phyloP scores from a whole-genome alignment of 2,888 invertebrate genomes.

The Andrena flavipes region DNA sequence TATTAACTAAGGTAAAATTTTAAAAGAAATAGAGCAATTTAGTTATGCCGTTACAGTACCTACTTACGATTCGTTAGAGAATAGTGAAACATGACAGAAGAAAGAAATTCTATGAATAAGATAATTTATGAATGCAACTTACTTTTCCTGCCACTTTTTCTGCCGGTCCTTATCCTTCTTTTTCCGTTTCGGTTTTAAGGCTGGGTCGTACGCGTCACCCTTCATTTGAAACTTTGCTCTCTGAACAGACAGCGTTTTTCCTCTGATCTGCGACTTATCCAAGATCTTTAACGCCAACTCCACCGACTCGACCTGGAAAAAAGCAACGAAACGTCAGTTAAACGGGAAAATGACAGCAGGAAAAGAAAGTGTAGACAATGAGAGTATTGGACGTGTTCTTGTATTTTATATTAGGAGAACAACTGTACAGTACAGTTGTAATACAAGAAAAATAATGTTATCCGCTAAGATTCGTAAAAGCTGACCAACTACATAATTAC shows the following conservation, averaged over 20 bases:
- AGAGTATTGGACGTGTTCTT: background rate
- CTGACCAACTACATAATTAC: too few relatives aligned
- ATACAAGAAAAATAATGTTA: too few relatives aligned
- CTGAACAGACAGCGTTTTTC: slow-evolving; percentile 94
- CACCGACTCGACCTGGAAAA: slow-evolving; percentile 93
- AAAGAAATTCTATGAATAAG: background rate
- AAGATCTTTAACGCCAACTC: slow-evolving; percentile 95
- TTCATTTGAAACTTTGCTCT: slow-evolving; percentile 97
- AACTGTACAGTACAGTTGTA: too few relatives aligned
- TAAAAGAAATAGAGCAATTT: too few relatives aligned
- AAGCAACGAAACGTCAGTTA: slow-evolving; percentile 15
- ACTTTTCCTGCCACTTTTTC: slow-evolving; percentile 96
- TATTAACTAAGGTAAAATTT: too few relatives aligned
- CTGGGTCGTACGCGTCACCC: slow-evolving; percentile 94
- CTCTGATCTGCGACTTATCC: slow-evolving; percentile 94
- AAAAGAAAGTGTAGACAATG: background rate
- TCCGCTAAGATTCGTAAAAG: too few relatives aligned
- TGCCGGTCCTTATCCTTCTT: slow-evolving; percentile 94
- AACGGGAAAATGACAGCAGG: background rate
- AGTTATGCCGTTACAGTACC: too few relatives aligned
- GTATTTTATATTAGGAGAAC: background rate
- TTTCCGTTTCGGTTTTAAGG: slow-evolving; percentile 95
- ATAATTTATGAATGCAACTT: slow-evolving; percentile 73
- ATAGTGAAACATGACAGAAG: background rate
- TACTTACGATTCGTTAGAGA: too few relatives aligned